Base-by-base conservation (phyloP, 35 echinoderm and acorn worm genomes). In the Amphiura filiformis region DNA sequence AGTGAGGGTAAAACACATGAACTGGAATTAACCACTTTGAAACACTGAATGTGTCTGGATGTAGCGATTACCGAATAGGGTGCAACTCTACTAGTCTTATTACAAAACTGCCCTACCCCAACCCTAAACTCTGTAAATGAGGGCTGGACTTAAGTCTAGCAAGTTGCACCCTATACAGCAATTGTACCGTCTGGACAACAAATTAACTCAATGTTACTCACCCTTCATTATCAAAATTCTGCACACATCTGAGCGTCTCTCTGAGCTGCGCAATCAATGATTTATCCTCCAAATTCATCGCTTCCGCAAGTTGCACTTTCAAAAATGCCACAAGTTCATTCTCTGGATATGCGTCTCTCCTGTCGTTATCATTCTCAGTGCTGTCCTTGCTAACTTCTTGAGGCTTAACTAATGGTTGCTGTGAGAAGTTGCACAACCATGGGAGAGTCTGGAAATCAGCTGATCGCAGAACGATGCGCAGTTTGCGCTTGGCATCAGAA, bases 401-500 rank as follows among this genome's bases (percentile, higher is more conserved):
- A n/a, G n/a, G n/a, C n/a, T n/a, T n/a, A n/a, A n/a, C n/a, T n/a
- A n/a, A n/a, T n/a, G 39, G 35, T 20, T 36, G 80, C 17, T 39
- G n/a, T n/a, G 83, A 42, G 61, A 86, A 82, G 84, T 90, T 90
- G 1, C 90, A 84, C 87, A 94, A 87, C 65, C 92, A 91, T 13
- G 92, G 92, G 38, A 97, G 87, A 23, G 80, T 94, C 83, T 88
- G 91, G 78, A 98, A 61, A 52, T 94, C 93, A 0, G 96, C 96
- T 23, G 96, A 92, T n/a, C 96, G 83, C 36, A 99, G 76, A 12
- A 99, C 93, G 26, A 99, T 99, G 38, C 93, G 90, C 5, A 99
- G 96, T 79, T 99, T 99, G 37, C 96, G 90, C 39, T 99, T 99
- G 35, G 96, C 96, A 35, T 99, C 96, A 34, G 65, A 89, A 80